Evolutionary conservation across 30 jellyfish, hydroid and myxozoan genomes (phyloP), one percentile per base, ranked within the genome.

Genomic region (Catostylus mosaicus): DNA sequence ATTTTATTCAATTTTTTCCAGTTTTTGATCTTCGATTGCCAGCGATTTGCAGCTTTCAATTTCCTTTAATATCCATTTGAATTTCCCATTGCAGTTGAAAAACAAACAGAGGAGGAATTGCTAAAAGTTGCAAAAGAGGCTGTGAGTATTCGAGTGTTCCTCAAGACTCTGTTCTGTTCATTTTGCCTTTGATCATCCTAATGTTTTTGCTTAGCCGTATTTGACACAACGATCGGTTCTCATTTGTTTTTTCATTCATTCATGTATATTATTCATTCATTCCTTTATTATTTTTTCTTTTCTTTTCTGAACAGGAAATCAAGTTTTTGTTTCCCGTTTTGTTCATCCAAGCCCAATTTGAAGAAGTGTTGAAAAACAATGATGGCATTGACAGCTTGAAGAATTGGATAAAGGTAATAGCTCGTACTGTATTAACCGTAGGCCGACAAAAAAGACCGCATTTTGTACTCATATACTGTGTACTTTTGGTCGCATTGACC

Each of bases 341-440:
- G 59, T 79, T 90, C 51, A 37, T 91, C 24, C 94, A 91, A 80
- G 86, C 94, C 4, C 91, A 85, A 62, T 83, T 91, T n/a, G 56
- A 66, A 29, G 85, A 91, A 54, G 67, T 91, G 24, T 29, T 91
- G 65, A 50, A 61, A 37, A 56, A 34, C 33, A 87, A 23, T 0
- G 71, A 60, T 52, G 81, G 77, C 48, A 76, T 57, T 19, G 72
- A 67, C n/a, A 59, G 63, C 18, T 37, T 91, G 61, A 54, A 75
- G 26, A 46, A 51, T 14, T 91, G 98, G 98, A 84, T 91, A 36
- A 80, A 91, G 98, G 98, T 91, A 54, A 18, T 10, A 22, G 23
- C 2, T 36, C 74, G 18, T 48, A 27, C 63, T 5, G 12, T 40
- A 40, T 40, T 40, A 14, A 40, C n/a, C n/a, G n/a, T n/a, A n/a